Conservation (phyloP, 2,888 invertebrate species). For the Clivina fossor region DNA sequence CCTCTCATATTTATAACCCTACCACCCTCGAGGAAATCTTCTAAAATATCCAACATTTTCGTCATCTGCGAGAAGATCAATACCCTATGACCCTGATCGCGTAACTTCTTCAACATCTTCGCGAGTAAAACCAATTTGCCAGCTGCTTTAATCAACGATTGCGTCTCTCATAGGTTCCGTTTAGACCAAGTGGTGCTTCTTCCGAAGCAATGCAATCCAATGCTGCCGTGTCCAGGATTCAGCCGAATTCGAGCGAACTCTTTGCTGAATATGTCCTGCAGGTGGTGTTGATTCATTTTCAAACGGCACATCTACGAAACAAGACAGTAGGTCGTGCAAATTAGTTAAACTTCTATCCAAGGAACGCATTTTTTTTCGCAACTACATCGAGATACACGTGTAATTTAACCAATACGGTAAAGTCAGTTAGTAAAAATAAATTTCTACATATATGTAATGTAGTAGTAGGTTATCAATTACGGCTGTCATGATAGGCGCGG, state of each 20-base stretch:
- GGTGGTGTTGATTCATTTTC: constrained; percentile 49
- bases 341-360: background rate
- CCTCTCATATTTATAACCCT: constrained; percentile 96
- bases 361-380: constrained; percentile 12
- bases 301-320: constrained; percentile 38
- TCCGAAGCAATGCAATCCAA: too few species aligned
- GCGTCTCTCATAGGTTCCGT: constrained; percentile 93
- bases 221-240: constrained; percentile 62
- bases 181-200: constrained; percentile 83
- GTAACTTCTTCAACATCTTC: constrained; percentile 89
- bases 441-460: too few species aligned
- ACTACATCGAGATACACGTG: too few species aligned
- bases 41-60: constrained; percentile 98
- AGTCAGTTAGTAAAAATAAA: constrained; percentile 3
- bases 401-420: constrained; percentile 14
- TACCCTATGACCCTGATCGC: constrained; percentile 89
- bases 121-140: constrained; percentile 92
- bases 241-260: constrained; percentile 60
- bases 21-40: constrained; percentile 97
- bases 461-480: constrained; percentile 10
- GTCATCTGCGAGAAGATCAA: constrained; percentile 99
- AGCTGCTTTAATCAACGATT: constrained; percentile 86
- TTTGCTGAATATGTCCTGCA: constrained; percentile 51
- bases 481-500: constrained; percentile 16
- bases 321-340: too few species aligned